phyloP scores from a whole-genome alignment of 1,140 invertebrate genomes.

The Idris sp. region DNA sequence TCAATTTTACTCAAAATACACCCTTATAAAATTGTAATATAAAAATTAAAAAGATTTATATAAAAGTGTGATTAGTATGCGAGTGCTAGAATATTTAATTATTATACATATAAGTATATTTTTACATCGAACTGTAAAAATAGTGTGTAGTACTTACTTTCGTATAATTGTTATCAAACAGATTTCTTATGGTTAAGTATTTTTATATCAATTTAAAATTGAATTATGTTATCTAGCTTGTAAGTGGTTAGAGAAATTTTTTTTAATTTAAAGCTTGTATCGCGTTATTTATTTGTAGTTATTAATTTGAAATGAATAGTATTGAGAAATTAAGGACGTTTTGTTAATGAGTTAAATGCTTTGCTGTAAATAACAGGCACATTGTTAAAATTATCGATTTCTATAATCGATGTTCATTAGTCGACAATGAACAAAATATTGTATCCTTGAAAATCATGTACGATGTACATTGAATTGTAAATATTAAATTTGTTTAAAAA shows the following conservation, averaged over 20 bases:
- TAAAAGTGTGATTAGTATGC: too few relatives aligned
- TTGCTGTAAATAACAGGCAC: conserved; percentile 42
- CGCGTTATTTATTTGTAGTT: conserved; percentile 47
- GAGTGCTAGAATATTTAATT: too few relatives aligned
- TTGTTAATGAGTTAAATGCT: conserved; percentile 10
- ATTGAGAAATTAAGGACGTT: conserved; percentile 36
- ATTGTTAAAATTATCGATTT: conserved; percentile 38
- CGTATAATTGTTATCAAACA: conserved; percentile 16
- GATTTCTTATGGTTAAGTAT: conserved; percentile 17
- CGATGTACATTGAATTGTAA: conserved; percentile 62
- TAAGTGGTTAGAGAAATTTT: conserved; percentile 15
- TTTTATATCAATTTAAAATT: conserved; percentile 37
- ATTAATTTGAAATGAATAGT: conserved; percentile 30
- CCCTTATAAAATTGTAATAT: too few relatives aligned
- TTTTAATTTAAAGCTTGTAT: conserved; percentile 27
- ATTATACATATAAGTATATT: too few relatives aligned
- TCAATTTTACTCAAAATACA: too few relatives aligned
- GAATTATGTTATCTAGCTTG: conserved; percentile 14
- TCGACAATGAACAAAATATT: conserved; percentile 50
- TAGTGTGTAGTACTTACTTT: too few relatives aligned
- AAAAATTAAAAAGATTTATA: too few relatives aligned
- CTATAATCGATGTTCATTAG: conserved; percentile 50
- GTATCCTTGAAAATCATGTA: conserved; percentile 46
- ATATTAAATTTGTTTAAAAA: conserved; percentile 55
- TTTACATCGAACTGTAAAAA: too few relatives aligned